Conservation (phyloP, 2,888 invertebrate genomes). For the Timandra comae region DNA sequence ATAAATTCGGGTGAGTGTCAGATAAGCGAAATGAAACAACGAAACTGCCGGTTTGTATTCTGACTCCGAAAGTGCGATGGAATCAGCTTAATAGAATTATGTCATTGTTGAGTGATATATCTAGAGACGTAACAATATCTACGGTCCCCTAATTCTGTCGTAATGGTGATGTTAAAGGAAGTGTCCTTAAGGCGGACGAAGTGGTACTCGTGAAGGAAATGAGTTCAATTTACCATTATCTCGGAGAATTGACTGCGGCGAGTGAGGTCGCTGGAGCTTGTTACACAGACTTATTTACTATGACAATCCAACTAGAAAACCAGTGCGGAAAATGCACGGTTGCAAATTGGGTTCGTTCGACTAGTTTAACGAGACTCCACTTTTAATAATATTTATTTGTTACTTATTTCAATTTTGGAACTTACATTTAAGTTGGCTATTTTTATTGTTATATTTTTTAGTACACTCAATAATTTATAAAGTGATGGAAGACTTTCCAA, state of each 20-base stretch:
- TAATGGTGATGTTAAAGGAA: slow-evolving; percentile 48
- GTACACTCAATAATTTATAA: too few relatives aligned
- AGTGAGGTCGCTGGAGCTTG: slow-evolving; percentile 38
- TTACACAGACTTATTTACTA: slow-evolving; percentile 46
- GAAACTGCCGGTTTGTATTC: slow-evolving; percentile 1
- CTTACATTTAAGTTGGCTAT: too few relatives aligned
- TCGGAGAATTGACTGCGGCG: slow-evolving; percentile 48
- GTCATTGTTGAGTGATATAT: slow-evolving; percentile 28
- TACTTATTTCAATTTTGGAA: too few relatives aligned
- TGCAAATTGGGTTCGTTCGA: slow-evolving; percentile 37
- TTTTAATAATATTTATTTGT: slow-evolving; percentile 30
- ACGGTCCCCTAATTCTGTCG: slow-evolving; percentile 45
- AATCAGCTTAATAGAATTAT: slow-evolving; percentile 27
- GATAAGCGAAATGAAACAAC: slow-evolving; percentile 19
- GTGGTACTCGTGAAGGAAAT: slow-evolving; percentile 52
- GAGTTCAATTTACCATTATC: slow-evolving; percentile 66
- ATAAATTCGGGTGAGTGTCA: slow-evolving; percentile 10
- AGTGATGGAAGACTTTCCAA: too few relatives aligned
- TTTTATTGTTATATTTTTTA: too few relatives aligned
- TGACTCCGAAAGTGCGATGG: slow-evolving; percentile 13
- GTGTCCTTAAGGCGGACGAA: slow-evolving; percentile 34
- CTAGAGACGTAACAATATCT: slow-evolving; percentile 28
- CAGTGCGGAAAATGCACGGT: slow-evolving; percentile 42
- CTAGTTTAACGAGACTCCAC: slow-evolving; percentile 23
- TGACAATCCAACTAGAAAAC: slow-evolving; percentile 48